Base-by-base conservation (phyloP, 2,113 vertebrate genomes). In the Ascaphus truei region DNA sequence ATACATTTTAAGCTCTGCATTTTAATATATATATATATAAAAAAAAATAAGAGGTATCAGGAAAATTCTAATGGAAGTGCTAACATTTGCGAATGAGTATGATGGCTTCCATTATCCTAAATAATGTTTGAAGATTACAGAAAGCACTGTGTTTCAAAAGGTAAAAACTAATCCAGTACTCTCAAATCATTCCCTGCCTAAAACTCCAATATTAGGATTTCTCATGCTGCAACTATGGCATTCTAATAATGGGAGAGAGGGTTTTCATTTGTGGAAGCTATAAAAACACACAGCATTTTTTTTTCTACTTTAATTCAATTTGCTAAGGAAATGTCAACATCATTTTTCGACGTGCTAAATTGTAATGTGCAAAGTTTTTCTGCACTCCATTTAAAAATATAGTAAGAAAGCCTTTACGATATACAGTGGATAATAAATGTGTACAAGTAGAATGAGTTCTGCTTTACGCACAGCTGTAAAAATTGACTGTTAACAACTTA, bases 1-100 rank as follows among this genome's bases (percentile, higher is more conserved):
- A 92, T 89, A 92, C 87, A 86, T 93, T 93, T 93, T 91, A 92
- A 89, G 90, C 88, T 89, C 93, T 95, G 92, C 95, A 93, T 92
- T 93, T 88, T 92, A 91, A 92, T 92, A 90, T 93, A 92, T n/a
- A n/a, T n/a, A n/a, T n/a, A n/a, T n/a, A n/a, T n/a, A n/a, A n/a
- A 29, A 50, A 94, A 93, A 93, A 94, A 95, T 93, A 90, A 93
- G 88, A 91, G 89, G 88, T 91, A 90, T 89, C 86, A 86, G 67
- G 86, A 85, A 86, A 88, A 95, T 90, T 91, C 83, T 89, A 89
- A 89, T 90, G 87, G 88, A 89, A 90, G 86, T 85, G 84, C 85
- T 89, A 87, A 88, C 86, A 87, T 91, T 89, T 89, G 81, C 87
- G 86, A 85, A 87, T 75, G 52, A 77, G 85, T 84, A 87, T 87